Evolutionary conservation across 2,113 vertebrate species (phyloP).

Genomic region (Corythornis madagascariensis): DNA sequence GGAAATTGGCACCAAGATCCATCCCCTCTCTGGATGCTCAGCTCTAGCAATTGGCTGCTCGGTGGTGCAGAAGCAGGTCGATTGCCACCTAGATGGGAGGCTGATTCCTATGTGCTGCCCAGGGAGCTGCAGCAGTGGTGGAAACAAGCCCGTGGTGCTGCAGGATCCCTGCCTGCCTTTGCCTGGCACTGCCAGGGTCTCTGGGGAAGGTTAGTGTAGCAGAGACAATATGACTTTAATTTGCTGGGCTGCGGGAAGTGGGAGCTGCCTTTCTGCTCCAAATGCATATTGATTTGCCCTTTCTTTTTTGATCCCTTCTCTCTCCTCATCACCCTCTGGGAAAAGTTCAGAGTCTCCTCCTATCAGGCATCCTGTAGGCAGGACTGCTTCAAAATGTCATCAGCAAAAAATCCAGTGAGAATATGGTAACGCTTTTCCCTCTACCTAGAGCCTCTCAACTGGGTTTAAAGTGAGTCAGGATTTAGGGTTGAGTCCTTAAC

Average conservation of each 20-base stretch:
- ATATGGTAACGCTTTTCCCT: not conserved
- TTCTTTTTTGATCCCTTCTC: constrained; percentile 52
- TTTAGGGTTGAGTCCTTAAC: constrained; percentile 2
- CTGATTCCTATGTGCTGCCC: constrained; percentile 16
- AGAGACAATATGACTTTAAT: constrained; percentile 44
- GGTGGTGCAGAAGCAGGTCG: constrained; percentile 45
- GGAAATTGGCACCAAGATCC: not conserved
- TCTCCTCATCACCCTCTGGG: constrained; percentile 47
- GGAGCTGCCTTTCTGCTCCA: constrained; percentile 34
- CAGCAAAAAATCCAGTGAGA: constrained; percentile 9
- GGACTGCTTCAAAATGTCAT: constrained; percentile 41
- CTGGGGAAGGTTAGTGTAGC: constrained; percentile 33
- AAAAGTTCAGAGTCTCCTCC: constrained; percentile 36
- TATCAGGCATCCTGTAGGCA: constrained; percentile 25
- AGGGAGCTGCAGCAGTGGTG: constrained; percentile 21
- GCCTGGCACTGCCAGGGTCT: too few relatives aligned
- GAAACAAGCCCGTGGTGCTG: not conserved
- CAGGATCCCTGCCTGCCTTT: constrained; percentile 11
- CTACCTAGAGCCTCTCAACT: not conserved
- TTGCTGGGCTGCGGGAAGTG: not conserved
- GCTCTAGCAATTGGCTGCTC: constrained; percentile 54
- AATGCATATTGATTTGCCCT: constrained; percentile 65
- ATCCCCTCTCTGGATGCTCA: not conserved
- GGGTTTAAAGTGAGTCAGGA: not conserved
- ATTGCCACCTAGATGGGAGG: constrained; percentile 32